phyloP scores from a whole-genome alignment of 2,888 invertebrate genomes.

The Clusia tigrina region DNA sequence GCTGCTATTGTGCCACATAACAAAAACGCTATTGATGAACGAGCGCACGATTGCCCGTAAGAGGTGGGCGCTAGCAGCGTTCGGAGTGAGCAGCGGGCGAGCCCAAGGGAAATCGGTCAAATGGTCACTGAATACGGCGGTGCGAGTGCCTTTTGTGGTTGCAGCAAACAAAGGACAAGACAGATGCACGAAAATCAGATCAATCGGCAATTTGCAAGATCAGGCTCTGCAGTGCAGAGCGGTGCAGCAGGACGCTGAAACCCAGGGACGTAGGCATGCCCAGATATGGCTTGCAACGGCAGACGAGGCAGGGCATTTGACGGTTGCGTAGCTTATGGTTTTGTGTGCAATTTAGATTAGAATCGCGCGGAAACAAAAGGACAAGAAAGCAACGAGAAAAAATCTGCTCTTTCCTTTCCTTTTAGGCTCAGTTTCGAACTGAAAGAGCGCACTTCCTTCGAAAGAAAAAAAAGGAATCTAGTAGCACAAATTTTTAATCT shows the following conservation, averaged over 20 bases:
- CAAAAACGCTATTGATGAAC: no score
- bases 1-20: no score
- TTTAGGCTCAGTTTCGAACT: no score
- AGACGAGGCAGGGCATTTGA: not conserved
- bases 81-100: not conserved
- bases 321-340: slow-evolving; percentile 1
- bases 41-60: not conserved
- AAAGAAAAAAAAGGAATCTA: not conserved
- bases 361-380: not conserved
- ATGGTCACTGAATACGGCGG: not conserved
- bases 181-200: not conserved
- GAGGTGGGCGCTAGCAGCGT: not conserved
- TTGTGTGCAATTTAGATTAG: slow-evolving; percentile 3
- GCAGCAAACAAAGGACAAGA: not conserved
- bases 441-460: not conserved
- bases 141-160: not conserved
- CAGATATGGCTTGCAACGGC: no score
- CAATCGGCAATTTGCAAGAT: not conserved
- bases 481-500: not conserved
- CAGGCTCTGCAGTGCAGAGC: not conserved
- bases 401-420: no score
- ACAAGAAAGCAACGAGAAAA: no score
- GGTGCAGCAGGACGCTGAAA: not conserved
- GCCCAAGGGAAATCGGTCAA: not conserved
- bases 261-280: no score